phyloP scores from a whole-genome alignment of 2,888 invertebrate genomes.

The Nomada fabriciana region DNA sequence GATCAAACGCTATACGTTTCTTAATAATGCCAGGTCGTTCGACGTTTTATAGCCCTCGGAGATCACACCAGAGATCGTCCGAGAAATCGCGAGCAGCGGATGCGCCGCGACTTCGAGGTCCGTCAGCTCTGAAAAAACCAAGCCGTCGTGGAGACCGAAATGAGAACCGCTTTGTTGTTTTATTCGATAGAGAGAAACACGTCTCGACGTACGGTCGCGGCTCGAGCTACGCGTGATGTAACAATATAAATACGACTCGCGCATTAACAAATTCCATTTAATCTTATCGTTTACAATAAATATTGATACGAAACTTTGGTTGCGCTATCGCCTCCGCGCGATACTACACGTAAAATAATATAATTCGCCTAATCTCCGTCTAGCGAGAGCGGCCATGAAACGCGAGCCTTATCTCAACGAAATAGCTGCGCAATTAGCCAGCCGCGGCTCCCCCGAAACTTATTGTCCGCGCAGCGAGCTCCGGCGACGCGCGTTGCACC shows the following conservation, averaged over 20 bases:
- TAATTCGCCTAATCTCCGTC: slow-evolving; percentile 78
- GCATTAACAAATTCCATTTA: slow-evolving; percentile 79
- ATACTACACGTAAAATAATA: slow-evolving; percentile 77
- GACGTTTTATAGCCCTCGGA: slow-evolving; percentile 80
- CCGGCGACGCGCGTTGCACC: too few species aligned
- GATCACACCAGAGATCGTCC: too few species aligned
- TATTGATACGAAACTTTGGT: slow-evolving; percentile 81
- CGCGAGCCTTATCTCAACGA: slow-evolving; percentile 76
- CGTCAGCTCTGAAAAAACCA: too few species aligned
- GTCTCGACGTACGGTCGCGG: slow-evolving; percentile 63
- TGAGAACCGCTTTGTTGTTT: slow-evolving; percentile 76
- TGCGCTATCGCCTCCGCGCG: slow-evolving; percentile 72
- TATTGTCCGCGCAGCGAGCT: slow-evolving; percentile 44
- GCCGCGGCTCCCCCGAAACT: slow-evolving; percentile 63
- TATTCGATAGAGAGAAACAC: slow-evolving; percentile 71
- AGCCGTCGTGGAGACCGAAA: background rate
- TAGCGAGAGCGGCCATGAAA: slow-evolving; percentile 68
- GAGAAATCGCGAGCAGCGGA: background rate
- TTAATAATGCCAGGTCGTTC: slow-evolving; percentile 80
- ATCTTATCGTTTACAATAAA: slow-evolving; percentile 83
- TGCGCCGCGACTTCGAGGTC: too few species aligned
- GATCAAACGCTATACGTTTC: slow-evolving; percentile 79
- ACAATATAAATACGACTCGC: slow-evolving; percentile 79
- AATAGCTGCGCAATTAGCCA: slow-evolving; percentile 79
- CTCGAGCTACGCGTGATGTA: slow-evolving; percentile 75